phyloP scores from a whole-genome alignment of 2,113 vertebrate genomes.

The Tachycineta bicolor region DNA sequence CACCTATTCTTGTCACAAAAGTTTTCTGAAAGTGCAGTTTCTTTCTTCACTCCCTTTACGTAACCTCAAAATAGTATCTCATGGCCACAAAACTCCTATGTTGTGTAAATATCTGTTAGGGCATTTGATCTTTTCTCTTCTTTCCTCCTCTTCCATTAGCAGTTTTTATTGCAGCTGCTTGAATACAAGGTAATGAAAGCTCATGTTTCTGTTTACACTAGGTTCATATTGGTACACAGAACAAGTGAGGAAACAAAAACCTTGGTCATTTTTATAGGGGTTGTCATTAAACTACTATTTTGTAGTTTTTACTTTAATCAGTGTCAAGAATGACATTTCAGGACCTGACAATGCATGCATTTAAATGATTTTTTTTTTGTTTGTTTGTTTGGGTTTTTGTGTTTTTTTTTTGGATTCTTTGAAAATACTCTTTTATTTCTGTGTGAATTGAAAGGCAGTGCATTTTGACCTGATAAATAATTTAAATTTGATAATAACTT shows the following conservation, averaged over 20 bases:
- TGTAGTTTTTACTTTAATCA: constrained; percentile 1
- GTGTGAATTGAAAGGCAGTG: background rate
- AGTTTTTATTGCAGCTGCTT: constrained; percentile 66
- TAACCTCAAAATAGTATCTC: constrained; percentile 66
- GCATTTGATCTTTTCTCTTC: constrained; percentile 69
- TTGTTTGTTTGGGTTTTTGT: too few species aligned
- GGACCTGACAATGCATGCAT: background rate
- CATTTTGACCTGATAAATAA: background rate
- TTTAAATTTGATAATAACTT: background rate
- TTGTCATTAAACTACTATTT: background rate
- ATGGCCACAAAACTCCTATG: constrained; percentile 58
- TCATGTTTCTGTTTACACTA: constrained; percentile 73
- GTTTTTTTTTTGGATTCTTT: background rate
- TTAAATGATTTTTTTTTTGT: background rate
- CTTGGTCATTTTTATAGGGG: background rate
- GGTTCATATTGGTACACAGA: constrained; percentile 45
- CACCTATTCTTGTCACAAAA: constrained; percentile 51
- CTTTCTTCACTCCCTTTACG: constrained; percentile 57
- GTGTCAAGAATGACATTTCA: constrained; percentile 2
- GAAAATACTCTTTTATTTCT: background rate
- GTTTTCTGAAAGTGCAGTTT: constrained; percentile 62
- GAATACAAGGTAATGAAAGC: constrained; percentile 61
- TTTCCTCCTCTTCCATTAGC: constrained; percentile 67
- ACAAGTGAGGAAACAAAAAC: constrained; percentile 40
- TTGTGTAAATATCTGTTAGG: constrained; percentile 71